A percentile compares a stretch with the other conserved stretches of the same genome.
Conservation (phyloP, 2,113 vertebrate species). For the Entomyzon cyanotis region DNA sequence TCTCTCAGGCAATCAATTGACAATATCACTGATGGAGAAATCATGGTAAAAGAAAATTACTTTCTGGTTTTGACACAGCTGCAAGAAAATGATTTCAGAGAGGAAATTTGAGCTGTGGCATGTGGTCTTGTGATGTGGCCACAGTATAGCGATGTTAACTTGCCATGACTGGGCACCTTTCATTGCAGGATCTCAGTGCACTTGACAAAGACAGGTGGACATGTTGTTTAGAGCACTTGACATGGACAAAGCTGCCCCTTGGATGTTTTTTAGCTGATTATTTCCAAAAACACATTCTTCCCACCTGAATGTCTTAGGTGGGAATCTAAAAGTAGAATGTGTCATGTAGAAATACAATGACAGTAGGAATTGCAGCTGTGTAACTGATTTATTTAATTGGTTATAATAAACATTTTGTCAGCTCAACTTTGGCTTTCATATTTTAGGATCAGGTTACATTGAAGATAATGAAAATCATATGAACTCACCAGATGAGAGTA, state of each 20-base stretch:
- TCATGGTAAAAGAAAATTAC: background rate
- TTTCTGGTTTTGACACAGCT: background rate
- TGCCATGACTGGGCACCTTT: background rate
- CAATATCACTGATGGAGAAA: background rate
- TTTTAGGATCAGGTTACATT: constrained; percentile 65
- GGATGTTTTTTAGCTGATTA: background rate
- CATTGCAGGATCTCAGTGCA: background rate
- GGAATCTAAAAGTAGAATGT: background rate
- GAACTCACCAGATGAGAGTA: constrained; percentile 73
- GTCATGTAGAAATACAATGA: background rate
- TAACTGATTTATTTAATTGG: background rate
- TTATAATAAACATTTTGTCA: background rate
- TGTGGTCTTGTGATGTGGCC: background rate
- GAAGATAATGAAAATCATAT: constrained; percentile 74
- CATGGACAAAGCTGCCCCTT: background rate
- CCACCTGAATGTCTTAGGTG: background rate
- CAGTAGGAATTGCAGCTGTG: background rate
- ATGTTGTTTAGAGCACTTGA: background rate
- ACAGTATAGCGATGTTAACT: background rate
- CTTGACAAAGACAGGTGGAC: background rate
- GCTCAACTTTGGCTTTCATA: background rate
- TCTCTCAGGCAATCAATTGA: background rate
- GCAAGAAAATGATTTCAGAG: background rate
- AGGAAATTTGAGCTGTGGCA: background rate
- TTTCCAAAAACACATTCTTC: background rate